A percentile compares a stretch with the other conserved stretches of the same genome.
Conservation (phyloP, 1,140 invertebrate species). For the Nasonia vitripennis region DNA sequence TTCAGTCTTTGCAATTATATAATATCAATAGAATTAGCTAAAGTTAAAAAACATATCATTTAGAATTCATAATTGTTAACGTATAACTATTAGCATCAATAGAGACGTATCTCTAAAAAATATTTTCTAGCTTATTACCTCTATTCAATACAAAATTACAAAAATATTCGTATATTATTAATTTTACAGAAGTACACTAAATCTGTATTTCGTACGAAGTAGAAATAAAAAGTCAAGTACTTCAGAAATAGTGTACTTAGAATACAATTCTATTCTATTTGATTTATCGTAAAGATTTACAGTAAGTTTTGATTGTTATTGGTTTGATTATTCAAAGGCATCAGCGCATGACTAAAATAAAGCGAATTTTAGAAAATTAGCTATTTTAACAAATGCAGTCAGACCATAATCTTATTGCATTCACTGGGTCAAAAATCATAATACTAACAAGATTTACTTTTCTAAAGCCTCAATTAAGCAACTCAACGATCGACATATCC, state of each 20-base stretch:
- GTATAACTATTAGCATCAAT: background rate
- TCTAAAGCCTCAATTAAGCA: background rate
- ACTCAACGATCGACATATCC: slow-evolving; percentile 61
- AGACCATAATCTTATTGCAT: background rate
- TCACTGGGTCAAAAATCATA: no score
- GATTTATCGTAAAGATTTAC: background rate
- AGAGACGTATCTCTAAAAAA: background rate
- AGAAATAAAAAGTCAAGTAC: background rate
- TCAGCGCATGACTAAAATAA: background rate
- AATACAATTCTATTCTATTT: background rate
- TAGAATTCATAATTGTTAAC: background rate
- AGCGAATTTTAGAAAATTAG: background rate
- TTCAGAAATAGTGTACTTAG: background rate
- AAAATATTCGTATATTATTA: background rate
- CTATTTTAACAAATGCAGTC: background rate
- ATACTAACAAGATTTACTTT: background rate
- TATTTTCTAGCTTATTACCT: background rate
- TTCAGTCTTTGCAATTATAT: slow-evolving; percentile 1
- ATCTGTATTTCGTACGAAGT: background rate
- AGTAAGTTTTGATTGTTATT: background rate
- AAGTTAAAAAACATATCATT: background rate
- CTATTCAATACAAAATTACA: background rate
- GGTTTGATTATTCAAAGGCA: background rate
- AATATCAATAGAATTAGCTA: background rate
- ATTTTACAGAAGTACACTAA: background rate